phyloP scores from a whole-genome alignment of 2,113 vertebrate species.

The Dasyornis broadbenti region DNA sequence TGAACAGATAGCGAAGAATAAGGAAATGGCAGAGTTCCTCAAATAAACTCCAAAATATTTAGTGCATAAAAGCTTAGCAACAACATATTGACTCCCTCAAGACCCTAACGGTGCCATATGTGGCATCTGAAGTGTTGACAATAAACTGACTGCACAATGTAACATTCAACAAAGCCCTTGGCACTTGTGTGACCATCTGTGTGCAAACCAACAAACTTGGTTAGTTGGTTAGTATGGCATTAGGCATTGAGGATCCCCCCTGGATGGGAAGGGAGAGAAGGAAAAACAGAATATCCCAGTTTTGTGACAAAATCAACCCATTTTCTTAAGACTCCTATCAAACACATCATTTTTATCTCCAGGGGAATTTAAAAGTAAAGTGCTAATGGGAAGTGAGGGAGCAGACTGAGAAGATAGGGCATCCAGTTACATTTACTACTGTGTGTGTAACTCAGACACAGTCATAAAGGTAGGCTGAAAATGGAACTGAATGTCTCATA shows the following conservation, averaged over 20 bases:
- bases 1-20: background rate
- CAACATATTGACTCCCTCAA: background rate
- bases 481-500: background rate
- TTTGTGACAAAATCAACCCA: background rate
- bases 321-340: background rate
- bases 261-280: background rate
- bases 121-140: background rate
- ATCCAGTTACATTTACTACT: background rate
- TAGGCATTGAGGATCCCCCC: background rate
- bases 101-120: background rate
- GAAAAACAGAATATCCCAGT: background rate
- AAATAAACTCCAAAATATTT: background rate
- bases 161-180: background rate
- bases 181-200: background rate
- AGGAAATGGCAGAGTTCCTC: background rate
- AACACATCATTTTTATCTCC: background rate
- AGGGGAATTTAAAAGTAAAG: background rate
- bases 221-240: background rate
- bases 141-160: conserved; percentile 8
- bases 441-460: background rate
- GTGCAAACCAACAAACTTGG: background rate
- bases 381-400: background rate
- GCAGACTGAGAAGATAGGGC: background rate
- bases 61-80: background rate
- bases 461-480: background rate